Evolutionary conservation across 2,888 invertebrate species (phyloP).

Genomic region (Drosophila setosimentum): DNA sequence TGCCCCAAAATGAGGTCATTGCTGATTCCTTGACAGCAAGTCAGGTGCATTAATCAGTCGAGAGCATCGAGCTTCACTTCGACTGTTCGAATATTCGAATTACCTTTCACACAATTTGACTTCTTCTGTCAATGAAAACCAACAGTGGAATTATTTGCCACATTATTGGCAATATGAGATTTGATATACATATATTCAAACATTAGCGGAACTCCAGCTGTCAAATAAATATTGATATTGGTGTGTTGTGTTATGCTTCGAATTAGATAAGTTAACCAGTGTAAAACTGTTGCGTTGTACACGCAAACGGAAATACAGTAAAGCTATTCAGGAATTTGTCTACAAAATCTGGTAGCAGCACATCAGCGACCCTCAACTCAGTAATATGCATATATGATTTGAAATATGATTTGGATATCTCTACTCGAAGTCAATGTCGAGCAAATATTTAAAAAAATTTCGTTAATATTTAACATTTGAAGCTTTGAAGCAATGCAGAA

Average conservation of each 20-base stretch:
- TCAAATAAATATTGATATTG: slow-evolving; percentile 9
- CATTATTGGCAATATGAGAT: slow-evolving; percentile 45
- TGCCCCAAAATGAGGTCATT: neutral
- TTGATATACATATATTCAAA: slow-evolving; percentile 33
- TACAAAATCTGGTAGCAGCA: neutral
- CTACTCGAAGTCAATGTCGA: no score
- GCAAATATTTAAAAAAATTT: neutral
- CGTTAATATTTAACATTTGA: neutral
- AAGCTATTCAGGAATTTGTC: neutral
- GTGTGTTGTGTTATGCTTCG: neutral
- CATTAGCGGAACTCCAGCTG: slow-evolving; percentile 39
- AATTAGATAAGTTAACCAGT: neutral
- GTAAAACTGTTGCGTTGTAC: neutral
- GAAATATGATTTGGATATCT: neutral
- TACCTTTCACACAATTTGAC: neutral
- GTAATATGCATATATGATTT: neutral
- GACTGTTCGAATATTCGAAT: neutral
- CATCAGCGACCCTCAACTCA: neutral
- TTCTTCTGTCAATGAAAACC: neutral
- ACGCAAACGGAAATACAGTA: neutral
- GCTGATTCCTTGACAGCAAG: neutral
- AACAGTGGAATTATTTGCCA: neutral
- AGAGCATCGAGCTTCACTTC: neutral
- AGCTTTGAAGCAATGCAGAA: neutral
- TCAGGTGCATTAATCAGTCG: neutral